Conservation (phyloP, 2,888 invertebrate species). For the Luffia ferchaultella region DNA sequence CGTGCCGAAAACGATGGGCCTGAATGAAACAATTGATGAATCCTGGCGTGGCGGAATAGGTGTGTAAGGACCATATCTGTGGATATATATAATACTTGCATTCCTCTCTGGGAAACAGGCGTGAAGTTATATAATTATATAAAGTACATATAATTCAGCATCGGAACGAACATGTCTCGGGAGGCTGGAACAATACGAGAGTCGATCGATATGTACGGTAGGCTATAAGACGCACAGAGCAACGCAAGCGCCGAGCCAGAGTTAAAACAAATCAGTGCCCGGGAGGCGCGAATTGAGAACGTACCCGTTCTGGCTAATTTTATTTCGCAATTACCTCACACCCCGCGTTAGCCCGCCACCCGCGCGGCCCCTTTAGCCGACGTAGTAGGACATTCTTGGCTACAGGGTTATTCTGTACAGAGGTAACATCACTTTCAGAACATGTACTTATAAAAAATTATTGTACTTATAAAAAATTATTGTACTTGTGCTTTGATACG, state of each 20-base stretch:
- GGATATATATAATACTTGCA: too few species aligned
- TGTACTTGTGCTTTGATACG: background rate
- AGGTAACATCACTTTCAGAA: conserved; percentile 17
- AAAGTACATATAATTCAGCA: background rate
- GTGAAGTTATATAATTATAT: too few species aligned
- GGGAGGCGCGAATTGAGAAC: conserved; percentile 65
- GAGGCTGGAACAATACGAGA: conserved; percentile 40
- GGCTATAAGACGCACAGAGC: conserved; percentile 19
- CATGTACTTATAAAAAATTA: conserved; percentile 13
- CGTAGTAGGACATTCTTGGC: conserved; percentile 60
- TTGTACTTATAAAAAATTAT: conserved; percentile 4
- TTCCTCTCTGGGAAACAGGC: too few species aligned
- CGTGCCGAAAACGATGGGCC: too few species aligned
- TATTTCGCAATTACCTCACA: conserved; percentile 65
- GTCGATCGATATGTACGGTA: conserved; percentile 62
- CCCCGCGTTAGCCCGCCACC: conserved; percentile 19
- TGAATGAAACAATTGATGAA: too few species aligned
- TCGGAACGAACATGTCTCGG: conserved; percentile 2
- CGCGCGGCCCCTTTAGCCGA: conserved; percentile 21
- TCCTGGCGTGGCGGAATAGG: too few species aligned
- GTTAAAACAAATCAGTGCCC: conserved; percentile 59
- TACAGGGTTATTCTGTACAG: conserved; percentile 31
- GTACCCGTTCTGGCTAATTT: conserved; percentile 66
- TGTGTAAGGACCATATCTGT: too few species aligned
- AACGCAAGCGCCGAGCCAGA: conserved; percentile 33